Percentiles rank a stretch among this genome's conserved stretches.
Conservation (phyloP, 1,140 invertebrate genomes). For the Reticulitermes speratus region DNA sequence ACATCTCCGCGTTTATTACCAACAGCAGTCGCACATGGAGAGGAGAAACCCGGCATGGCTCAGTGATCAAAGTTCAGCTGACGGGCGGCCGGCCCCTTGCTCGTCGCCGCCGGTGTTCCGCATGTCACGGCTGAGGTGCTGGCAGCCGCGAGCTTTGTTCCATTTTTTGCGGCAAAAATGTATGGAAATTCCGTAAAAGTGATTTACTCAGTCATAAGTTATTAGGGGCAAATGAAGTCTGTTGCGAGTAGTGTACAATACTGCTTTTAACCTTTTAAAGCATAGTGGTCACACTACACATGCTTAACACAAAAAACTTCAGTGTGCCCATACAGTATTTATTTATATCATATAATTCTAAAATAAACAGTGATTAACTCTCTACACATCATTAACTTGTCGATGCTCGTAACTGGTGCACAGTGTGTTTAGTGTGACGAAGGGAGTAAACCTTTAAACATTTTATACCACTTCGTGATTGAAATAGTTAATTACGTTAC, state of each 20-base stretch:
- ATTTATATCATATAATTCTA: no score
- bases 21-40: not conserved
- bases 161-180: not conserved
- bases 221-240: not conserved
- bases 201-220: not conserved
- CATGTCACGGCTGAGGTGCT: conserved; percentile 6
- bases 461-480: no score
- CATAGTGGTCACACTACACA: no score
- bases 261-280: not conserved
- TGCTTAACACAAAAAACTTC: no score
- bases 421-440: no score
- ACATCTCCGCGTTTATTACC: not conserved
- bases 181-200: not conserved
- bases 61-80: not conserved
- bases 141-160: not conserved
- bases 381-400: no score
- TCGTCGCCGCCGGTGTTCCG: not conserved
- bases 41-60: not conserved
- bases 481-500: no score
- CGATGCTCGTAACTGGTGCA: no score
- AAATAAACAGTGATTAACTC: no score
- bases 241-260: not conserved
- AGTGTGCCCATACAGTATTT: no score
- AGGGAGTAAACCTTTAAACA: no score
- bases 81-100: not conserved